phyloP scores from a whole-genome alignment of 2,888 invertebrate species.

The Caenorhabditis sulstoni region DNA sequence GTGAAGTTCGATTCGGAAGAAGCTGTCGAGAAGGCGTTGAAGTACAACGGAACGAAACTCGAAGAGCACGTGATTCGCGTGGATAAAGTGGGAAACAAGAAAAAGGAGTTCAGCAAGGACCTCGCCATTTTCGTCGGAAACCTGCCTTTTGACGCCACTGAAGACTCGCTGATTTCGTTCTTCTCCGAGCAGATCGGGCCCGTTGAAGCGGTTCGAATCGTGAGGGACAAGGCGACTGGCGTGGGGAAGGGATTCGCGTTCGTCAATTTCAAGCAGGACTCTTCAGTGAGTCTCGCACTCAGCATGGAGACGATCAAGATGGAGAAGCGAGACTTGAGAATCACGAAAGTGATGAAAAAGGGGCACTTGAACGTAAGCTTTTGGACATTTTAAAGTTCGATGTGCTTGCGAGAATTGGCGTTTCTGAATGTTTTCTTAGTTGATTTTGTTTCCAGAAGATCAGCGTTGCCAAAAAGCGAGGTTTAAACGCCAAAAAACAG shows the following conservation, averaged over 20 bases:
- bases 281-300: slow-evolving; percentile 60
- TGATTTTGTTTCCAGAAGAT: slow-evolving; percentile 45
- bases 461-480: slow-evolving; percentile 38
- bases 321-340: slow-evolving; percentile 59
- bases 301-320: slow-evolving; percentile 59
- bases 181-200: slow-evolving; percentile 62
- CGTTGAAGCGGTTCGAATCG: slow-evolving; percentile 57
- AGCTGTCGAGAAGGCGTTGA: slow-evolving; percentile 62
- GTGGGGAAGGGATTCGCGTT: slow-evolving; percentile 67
- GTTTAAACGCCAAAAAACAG: slow-evolving; percentile 18
- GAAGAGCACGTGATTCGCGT: slow-evolving; percentile 64
- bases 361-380: slow-evolving; percentile 51
- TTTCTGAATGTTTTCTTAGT: too few species aligned
- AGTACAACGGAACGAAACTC: slow-evolving; percentile 59
- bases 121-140: slow-evolving; percentile 64
- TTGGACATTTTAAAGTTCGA: too few species aligned
- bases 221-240: slow-evolving; percentile 60
- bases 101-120: slow-evolving; percentile 61
- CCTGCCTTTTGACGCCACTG: slow-evolving; percentile 56
- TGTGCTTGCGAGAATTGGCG: too few species aligned
- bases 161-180: slow-evolving; percentile 50
- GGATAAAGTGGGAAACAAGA: slow-evolving; percentile 51
- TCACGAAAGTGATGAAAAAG: slow-evolving; percentile 67
- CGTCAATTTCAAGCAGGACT: slow-evolving; percentile 62
- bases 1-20: slow-evolving; percentile 60